Conservation (phyloP, 2,113 vertebrate species). For the Perca fluviatilis region DNA sequence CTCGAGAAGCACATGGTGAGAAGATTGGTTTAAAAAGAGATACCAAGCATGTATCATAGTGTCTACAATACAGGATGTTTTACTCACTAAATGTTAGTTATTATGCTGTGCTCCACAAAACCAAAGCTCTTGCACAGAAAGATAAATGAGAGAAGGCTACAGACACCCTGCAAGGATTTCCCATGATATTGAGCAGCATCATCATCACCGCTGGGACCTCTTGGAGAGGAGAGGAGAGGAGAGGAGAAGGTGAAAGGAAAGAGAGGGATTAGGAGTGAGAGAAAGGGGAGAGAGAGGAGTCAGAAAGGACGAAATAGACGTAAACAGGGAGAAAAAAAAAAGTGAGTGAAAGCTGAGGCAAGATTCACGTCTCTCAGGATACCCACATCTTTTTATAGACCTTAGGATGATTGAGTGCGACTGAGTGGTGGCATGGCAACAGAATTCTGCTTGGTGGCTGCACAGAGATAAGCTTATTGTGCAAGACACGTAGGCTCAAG, state of each 20-base stretch:
- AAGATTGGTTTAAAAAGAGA: not conserved
- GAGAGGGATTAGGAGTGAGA: constrained; percentile 4
- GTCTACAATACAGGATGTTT: constrained; percentile 32
- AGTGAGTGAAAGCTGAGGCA: constrained; percentile 63
- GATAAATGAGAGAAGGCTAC: constrained; percentile 58
- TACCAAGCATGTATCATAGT: not conserved
- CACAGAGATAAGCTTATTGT: constrained; percentile 57
- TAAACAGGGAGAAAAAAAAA: constrained; percentile 3
- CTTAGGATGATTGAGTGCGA: constrained; percentile 74
- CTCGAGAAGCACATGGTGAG: not conserved
- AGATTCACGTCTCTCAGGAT: constrained; percentile 81
- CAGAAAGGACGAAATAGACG: constrained; percentile 44
- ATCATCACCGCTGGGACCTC: constrained; percentile 63
- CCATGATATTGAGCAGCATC: constrained; percentile 63
- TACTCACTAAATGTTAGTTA: constrained; percentile 26
- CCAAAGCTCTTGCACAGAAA: constrained; percentile 29
- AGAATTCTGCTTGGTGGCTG: constrained; percentile 68
- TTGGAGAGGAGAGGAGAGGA: constrained; percentile 27
- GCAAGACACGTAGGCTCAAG: constrained; percentile 49
- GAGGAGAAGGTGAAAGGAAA: constrained; percentile 4
- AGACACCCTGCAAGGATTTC: constrained; percentile 57
- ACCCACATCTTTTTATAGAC: constrained; percentile 83
- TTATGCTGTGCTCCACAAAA: constrained; percentile 30
- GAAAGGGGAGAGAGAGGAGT: constrained; percentile 6
- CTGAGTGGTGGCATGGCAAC: constrained; percentile 82